A percentile compares a stretch with the other conserved stretches of the same genome.
Conservation (phyloP, 2,888 invertebrate genomes). For the Hydraecia micacea region DNA sequence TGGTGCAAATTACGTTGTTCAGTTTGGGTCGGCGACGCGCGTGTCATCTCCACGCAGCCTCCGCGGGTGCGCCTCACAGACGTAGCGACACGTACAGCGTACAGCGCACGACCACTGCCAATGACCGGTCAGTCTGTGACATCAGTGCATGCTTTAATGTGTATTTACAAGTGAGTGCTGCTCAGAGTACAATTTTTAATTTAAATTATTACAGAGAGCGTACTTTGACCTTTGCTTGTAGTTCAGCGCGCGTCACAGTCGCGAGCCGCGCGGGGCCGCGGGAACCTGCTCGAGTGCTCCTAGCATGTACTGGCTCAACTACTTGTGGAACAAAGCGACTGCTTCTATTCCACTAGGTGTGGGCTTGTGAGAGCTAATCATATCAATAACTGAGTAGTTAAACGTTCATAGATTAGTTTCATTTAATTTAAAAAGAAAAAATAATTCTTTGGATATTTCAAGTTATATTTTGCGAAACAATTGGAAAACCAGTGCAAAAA, state of each 20-base stretch:
- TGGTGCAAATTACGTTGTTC: background rate
- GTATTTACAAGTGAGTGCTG: background rate
- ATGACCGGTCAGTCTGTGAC: background rate
- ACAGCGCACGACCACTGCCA: too few species aligned
- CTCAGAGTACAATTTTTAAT: background rate
- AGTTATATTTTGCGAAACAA: constrained; percentile 24
- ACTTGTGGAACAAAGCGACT: background rate
- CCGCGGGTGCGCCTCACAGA: background rate
- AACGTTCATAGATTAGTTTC: background rate
- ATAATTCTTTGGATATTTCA: background rate
- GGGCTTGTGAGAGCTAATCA: background rate
- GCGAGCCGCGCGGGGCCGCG: background rate
- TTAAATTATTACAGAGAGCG: background rate
- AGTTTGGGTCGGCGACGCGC: background rate
- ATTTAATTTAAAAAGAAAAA: constrained; percentile 5
- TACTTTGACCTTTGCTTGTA: too few species aligned
- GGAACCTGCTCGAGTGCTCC: background rate
- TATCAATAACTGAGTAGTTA: background rate
- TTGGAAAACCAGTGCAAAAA: constrained; percentile 29
- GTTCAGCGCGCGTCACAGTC: background rate
- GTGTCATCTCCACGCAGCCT: background rate
- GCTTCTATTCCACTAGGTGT: background rate
- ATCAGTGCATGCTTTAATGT: background rate
- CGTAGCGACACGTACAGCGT: background rate
- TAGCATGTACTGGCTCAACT: background rate